These are phyloP conservation scores for Ryuthela nishihirai DNA, from an alignment of 2,888 invertebrate species.

Conservation along the genomic window DNA sequence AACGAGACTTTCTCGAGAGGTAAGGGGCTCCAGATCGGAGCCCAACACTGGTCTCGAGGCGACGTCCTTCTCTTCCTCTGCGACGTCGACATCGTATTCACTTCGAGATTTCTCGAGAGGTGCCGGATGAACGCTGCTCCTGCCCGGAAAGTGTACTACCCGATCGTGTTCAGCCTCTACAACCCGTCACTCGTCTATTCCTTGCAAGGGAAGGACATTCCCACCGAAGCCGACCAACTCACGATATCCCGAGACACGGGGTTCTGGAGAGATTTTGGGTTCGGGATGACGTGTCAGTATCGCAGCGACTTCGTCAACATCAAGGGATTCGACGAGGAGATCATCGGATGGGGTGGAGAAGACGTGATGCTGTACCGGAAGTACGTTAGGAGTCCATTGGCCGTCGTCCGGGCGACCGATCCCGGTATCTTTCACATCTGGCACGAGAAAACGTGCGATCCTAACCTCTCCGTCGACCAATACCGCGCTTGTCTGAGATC, in stretches of 20 bases:
- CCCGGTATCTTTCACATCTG: slow-evolving; percentile 75
- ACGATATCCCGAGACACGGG: slow-evolving; percentile 72
- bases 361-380: slow-evolving; percentile 74
- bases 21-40: slow-evolving; percentile 61
- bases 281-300: slow-evolving; percentile 77
- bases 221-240: slow-evolving; percentile 63
- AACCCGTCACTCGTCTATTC: slow-evolving; percentile 57
- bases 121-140: slow-evolving; percentile 54
- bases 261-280: slow-evolving; percentile 77
- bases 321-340: slow-evolving; percentile 69
- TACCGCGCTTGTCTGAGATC: slow-evolving; percentile 70
- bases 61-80: slow-evolving; percentile 72
- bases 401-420: slow-evolving; percentile 71
- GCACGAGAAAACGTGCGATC: slow-evolving; percentile 66
- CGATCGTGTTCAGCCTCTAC: slow-evolving; percentile 73
- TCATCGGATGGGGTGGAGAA: slow-evolving; percentile 74
- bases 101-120: slow-evolving; percentile 66
- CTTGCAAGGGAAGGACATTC: slow-evolving; percentile 44
- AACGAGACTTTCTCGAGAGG: slow-evolving; percentile 68
- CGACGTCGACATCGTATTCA: slow-evolving; percentile 74
- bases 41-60: slow-evolving; percentile 52
- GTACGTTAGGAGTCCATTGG: slow-evolving; percentile 67
- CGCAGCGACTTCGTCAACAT: slow-evolving; percentile 69
- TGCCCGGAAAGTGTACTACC: slow-evolving; percentile 65
- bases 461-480: slow-evolving; percentile 61